Conservation (phyloP, 2,888 invertebrate species). For the Archips xylosteana region DNA sequence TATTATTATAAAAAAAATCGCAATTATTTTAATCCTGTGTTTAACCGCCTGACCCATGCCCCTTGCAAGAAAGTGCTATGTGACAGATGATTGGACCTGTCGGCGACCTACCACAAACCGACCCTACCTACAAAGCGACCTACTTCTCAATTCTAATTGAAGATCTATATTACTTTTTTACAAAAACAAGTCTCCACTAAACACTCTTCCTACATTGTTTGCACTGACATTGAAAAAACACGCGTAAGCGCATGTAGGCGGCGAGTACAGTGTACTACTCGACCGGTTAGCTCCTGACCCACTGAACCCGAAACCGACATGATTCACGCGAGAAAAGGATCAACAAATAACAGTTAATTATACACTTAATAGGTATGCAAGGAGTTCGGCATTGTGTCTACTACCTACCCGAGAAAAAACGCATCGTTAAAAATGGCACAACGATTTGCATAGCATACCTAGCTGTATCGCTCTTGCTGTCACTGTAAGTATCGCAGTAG, state of each 20-base stretch:
- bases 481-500: not conserved
- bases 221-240: constrained; percentile 23
- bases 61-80: too few species aligned
- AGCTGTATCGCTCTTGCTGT: not conserved
- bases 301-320: constrained; percentile 56
- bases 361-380: constrained; percentile 1
- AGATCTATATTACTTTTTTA: too few species aligned
- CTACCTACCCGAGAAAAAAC: not conserved
- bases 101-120: too few species aligned
- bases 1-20: too few species aligned
- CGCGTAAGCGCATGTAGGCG: constrained; percentile 15
- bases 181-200: too few species aligned
- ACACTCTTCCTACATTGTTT: not conserved
- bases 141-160: too few species aligned
- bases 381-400: not conserved
- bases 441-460: not conserved
- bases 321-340: constrained; percentile 41
- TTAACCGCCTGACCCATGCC: too few species aligned
- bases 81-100: too few species aligned
- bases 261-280: constrained; percentile 52
- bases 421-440: not conserved
- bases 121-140: too few species aligned
- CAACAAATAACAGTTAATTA: constrained; percentile 33
- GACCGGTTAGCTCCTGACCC: constrained; percentile 55
- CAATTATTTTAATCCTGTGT: too few species aligned